Base-by-base conservation (phyloP, 2,113 vertebrate species). In the Ursus arctos region DNA sequence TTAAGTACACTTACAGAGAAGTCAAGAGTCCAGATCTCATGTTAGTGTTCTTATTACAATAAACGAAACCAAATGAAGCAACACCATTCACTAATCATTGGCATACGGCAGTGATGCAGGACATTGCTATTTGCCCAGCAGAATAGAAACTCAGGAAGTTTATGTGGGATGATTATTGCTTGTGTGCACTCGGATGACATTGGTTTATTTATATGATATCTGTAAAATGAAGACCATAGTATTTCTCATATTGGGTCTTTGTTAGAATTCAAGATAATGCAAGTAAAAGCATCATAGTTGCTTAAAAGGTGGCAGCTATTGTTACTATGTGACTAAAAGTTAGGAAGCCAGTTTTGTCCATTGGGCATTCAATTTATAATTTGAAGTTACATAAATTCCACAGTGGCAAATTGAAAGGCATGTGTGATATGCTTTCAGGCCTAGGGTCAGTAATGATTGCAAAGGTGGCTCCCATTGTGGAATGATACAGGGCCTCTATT, bases 401-500 rank as follows among this genome's bases (percentile, higher is more conserved):
- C 7, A 51, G n/a, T 36, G 40, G 43, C 83, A 69, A 87, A 74
- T 61, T 83, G 82, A 83, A 97, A 93, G 65, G 77, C 72, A 92
- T 43, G 21, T 83, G 53, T 72, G 40, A 92, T 82, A 86, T 87
- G n/a, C 94, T 85, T 31, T 81, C 74, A 88, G 82, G 92, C 95
- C 85, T 43, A n/a, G 10, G 71, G 88, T 92, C 88, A 69, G 26
- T 95, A 43, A 36, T 24, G 24, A 83, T 71, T 49, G 40, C 33
- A 47, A 74, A 91, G 57, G 19, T 53, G 93, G 22, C 26, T 21
- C n/a, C 43, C 12, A n/a, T 22, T 80, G 18, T 49, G 77, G 10
- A 55, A 47, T 7, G 61, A 79, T 22, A 36, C 19, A 40, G 49
- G 33, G 8, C 9, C 5, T 74, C 24, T 6, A 6, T 10, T 24